Base-by-base conservation (phyloP, 2,797 vertebrate species). In the Allochrocebus solatus region DNA sequence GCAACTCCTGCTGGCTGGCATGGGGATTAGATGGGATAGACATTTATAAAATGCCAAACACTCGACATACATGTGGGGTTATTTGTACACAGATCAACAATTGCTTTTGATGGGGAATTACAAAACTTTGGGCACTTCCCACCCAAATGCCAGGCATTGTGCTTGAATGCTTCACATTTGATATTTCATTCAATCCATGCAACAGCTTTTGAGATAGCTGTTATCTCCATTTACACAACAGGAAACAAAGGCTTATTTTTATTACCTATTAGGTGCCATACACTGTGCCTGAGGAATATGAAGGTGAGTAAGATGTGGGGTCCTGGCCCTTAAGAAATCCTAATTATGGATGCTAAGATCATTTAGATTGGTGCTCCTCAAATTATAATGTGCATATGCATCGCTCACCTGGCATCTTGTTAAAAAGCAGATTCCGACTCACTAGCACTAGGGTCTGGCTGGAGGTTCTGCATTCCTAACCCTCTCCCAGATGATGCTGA, bases 301-400 rank as follows among this genome's bases (percentile, higher is more conserved):
- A 81, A 96, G 80, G 48, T 81, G 70, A 92, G 36, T 59, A 57
- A 95, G 87, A 95, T 78, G 48, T 39, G 57, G 43, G 57, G 43
- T 53, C 17, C 41, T 24, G 19, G 64, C 33, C 48, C 90, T 90
- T 64, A 84, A 41, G 64, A 90, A 67, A 48, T 94, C 4, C 8
- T 89, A 86, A 50, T 91, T 95, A 61, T 30, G 67, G 28, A 57
- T 48, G 67, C 33, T 84, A 43, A 82, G 41, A 43, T 75, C 76
- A 57, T 67, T 55, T 91, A 84, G 64, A 53, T 85, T 57, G 57
- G 21, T 64, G 74, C 14, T 93, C 3, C 50, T 91, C 9, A 67
- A 81, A 28, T 93, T 67, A 64, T 55, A 76, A 46, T 9, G 11
- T 82, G 30, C 75, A 41, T 79, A 33, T 8, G 3, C 61, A 53